Evolutionary conservation across 2,113 vertebrate species (phyloP), one percentile per base, ranked within the genome.

Genomic region (Bucco capensis): DNA sequence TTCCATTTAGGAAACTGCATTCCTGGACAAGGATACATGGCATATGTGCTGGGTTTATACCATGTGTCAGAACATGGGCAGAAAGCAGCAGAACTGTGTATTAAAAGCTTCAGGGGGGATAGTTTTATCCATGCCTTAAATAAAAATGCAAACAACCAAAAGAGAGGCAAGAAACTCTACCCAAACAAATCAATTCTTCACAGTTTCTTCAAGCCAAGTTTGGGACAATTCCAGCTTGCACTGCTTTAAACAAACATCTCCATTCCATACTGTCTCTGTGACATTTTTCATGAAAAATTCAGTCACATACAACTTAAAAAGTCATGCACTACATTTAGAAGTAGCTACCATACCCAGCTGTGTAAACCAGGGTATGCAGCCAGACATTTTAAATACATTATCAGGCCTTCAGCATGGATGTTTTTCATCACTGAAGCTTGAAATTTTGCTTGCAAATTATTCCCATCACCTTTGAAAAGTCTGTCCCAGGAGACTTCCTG

Each of bases 21-120:
- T 40, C 1, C 0, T 5, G 6, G 46, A 49, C 35, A 18, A 40
- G 0, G 0, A 31, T 2, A 71, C 24, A 44, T 0, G 33, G 57
- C 66, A 74, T 19, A n/a, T 1, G 2, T 10, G 25, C 38, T 50
- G 2, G 0, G 35, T 50, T 84, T 60, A 33, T 30, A 19, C n/a
- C 11, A 4, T 5, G 27, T 19, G 21, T 51, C 33, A 77, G 14
- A 72, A 53, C 51, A 40, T 1, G 3, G 8, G 21, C 10, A 42
- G 19, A 35, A 23, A 42, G 23, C 69, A 46, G 24, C 28, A 42
- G 25, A 75, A 35, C 18, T 40, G 15, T 9, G 14, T 12, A 54
- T 10, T 28, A 60, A 66, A 75, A 84, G n/a, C 24, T 40, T 19
- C 28, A 49, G 2, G 5, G 35, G 38, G 12, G 71, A 72, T 37